phyloP scores from a whole-genome alignment of 2,888 invertebrate genomes.

The Pachliopta kotzebuea region DNA sequence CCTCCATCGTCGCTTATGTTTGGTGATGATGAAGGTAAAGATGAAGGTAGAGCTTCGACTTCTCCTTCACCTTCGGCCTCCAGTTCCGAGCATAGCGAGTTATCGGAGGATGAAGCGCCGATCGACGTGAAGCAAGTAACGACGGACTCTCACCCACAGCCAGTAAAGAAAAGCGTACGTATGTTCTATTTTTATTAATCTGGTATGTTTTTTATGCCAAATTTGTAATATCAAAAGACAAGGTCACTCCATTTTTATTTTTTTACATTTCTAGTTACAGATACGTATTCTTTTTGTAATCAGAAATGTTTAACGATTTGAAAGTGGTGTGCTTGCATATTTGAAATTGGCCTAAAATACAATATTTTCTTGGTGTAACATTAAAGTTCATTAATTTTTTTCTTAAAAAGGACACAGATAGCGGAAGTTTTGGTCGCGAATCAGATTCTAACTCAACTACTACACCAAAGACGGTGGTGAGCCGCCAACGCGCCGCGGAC shows the following conservation, averaged over 20 bases:
- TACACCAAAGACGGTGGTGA: constrained; percentile 86
- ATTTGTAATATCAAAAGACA: background rate
- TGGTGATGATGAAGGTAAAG: constrained; percentile 83
- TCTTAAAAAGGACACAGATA: constrained; percentile 63
- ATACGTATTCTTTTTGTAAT: too few species aligned
- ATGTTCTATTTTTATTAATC: background rate
- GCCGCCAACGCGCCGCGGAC: constrained; percentile 73
- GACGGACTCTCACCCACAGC: constrained; percentile 41
- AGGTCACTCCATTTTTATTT: too few species aligned
- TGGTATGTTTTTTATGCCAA: background rate
- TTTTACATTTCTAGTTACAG: too few species aligned
- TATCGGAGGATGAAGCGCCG: constrained; percentile 67
- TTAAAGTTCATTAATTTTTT: constrained; percentile 12
- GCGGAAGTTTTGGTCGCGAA: constrained; percentile 85
- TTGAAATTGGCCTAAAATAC: too few species aligned
- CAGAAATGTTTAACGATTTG: too few species aligned
- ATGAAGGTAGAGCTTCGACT: constrained; percentile 74
- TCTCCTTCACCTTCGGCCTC: constrained; percentile 89
- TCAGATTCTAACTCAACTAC: constrained; percentile 89
- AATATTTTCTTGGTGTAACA: too few species aligned
- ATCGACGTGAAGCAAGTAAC: constrained; percentile 40
- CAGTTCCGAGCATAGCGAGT: constrained; percentile 75
- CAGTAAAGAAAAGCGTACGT: constrained; percentile 69
- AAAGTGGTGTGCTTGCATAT: too few species aligned
- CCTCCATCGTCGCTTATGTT: constrained; percentile 95